Conservation (phyloP, 2,888 invertebrate species). For the Monochamus alternatus region DNA sequence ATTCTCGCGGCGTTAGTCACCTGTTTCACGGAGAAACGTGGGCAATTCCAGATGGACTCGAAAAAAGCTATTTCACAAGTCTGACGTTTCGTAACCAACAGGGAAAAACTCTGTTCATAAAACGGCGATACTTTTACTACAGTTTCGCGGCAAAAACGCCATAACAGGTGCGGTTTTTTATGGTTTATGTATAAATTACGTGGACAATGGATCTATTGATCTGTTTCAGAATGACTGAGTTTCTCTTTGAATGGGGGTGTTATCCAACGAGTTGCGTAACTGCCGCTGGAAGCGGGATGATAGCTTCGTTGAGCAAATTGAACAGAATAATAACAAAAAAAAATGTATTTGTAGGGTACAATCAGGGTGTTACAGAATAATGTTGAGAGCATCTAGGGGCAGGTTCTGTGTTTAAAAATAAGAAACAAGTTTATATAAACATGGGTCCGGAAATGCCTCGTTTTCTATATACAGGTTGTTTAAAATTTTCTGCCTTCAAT, state of each 20-base stretch:
- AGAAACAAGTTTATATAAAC: no score
- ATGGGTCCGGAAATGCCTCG: no score
- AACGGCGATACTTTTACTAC: constrained; percentile 21
- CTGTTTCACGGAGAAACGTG: background rate
- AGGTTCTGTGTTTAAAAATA: no score
- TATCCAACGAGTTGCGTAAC: constrained; percentile 7
- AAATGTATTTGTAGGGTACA: background rate
- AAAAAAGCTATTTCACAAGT: constrained; percentile 19
- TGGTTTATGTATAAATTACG: constrained; percentile 19
- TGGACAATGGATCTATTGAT: constrained; percentile 18
- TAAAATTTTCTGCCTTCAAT: no score
- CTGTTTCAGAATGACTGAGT: constrained; percentile 14
- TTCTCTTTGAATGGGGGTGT: constrained; percentile 13
- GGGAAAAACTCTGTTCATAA: constrained; percentile 14
- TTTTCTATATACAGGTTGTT: no score
- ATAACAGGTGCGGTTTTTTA: constrained; percentile 15
- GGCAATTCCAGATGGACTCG: constrained; percentile 14
- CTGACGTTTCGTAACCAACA: constrained; percentile 9
- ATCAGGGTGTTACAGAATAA: no score
- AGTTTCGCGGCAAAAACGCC: constrained; percentile 7
- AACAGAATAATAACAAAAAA: background rate
- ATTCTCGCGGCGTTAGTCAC: background rate
- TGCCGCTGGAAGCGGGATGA: background rate
- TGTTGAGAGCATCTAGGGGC: no score
- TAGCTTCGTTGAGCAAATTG: background rate